phyloP scores from a whole-genome alignment of 1,140 invertebrate species.

The Rhopalosiphum maidis region DNA sequence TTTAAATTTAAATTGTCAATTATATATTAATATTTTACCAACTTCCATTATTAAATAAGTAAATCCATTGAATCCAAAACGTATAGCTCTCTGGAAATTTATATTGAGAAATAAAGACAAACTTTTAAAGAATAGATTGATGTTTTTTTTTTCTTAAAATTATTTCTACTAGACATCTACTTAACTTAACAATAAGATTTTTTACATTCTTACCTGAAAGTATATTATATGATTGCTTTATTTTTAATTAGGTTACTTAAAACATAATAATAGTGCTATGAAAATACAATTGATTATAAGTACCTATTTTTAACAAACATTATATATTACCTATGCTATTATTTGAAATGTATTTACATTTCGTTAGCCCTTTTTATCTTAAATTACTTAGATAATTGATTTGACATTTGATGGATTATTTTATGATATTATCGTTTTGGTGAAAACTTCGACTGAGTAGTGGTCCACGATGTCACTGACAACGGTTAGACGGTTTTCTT shows the following conservation, averaged over 20 bases:
- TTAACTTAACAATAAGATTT: background rate
- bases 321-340: background rate
- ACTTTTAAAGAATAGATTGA: background rate
- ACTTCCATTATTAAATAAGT: background rate
- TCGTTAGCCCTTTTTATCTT: background rate
- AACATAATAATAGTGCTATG: background rate
- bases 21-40: background rate
- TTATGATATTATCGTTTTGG: background rate
- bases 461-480: background rate
- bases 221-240: background rate
- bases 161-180: background rate
- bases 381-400: background rate
- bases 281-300: background rate
- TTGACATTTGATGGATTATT: background rate
- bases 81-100: background rate
- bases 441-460: background rate
- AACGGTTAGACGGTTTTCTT: background rate
- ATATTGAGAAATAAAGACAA: background rate
- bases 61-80: background rate
- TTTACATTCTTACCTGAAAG: background rate
- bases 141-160: background rate
- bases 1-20: background rate
- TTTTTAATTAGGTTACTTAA: background rate
- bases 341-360: background rate
- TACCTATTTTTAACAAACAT: background rate